phyloP scores from a whole-genome alignment of 2,113 vertebrate genomes.

The Oenanthe melanoleuca region DNA sequence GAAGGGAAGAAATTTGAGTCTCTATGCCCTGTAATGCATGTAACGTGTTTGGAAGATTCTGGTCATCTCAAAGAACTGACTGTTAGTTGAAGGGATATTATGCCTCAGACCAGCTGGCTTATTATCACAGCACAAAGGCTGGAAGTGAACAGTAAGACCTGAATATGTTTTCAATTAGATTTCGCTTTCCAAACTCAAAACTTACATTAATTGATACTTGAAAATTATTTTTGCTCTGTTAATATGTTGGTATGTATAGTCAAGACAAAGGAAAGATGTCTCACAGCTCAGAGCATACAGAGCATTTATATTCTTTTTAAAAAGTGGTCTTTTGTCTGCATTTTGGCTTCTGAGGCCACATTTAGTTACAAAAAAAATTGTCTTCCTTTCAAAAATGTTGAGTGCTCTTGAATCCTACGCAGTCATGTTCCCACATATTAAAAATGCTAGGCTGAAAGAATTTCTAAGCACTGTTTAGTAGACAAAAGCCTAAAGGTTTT shows the following conservation, averaged over 20 bases:
- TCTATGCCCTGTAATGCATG: rapidly evolving
- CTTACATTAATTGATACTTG: neutral
- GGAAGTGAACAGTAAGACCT: neutral
- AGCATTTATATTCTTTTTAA: neutral
- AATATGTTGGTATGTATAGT: neutral
- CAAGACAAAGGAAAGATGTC: neutral
- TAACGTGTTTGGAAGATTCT: neutral
- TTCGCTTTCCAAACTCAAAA: neutral
- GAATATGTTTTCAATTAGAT: neutral
- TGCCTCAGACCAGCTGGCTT: neutral
- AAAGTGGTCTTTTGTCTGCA: neutral
- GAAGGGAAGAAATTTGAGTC: neutral
- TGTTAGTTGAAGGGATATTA: neutral
- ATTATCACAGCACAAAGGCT: neutral
- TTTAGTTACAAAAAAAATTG: conserved; percentile 28
- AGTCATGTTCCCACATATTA: conserved; percentile 44
- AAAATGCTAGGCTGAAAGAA: conserved; percentile 47
- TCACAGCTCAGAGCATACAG: neutral
- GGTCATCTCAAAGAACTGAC: neutral
- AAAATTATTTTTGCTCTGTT: neutral
- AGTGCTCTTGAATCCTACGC: conserved; percentile 25
- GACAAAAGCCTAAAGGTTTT: conserved; percentile 67
- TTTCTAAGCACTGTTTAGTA: conserved; percentile 50
- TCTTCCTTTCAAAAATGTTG: conserved; percentile 30
- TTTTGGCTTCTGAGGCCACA: conserved; percentile 1